Conservation (phyloP, 2,888 invertebrate species). For the Limulus polyphemus region DNA sequence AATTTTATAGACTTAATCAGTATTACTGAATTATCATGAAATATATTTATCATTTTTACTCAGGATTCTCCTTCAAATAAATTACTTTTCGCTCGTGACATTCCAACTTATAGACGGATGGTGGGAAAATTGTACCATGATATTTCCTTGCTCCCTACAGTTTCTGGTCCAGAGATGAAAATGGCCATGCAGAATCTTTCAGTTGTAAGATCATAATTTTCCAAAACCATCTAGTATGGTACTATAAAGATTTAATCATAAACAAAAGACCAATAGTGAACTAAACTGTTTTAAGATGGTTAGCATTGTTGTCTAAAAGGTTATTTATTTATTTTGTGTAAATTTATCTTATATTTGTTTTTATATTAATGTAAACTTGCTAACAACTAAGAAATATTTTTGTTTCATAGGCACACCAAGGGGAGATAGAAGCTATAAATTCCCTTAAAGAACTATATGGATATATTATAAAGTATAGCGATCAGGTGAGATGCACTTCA, state of each 20-base stretch:
- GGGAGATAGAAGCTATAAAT: conserved; percentile 85
- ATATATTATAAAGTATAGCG: conserved; percentile 91
- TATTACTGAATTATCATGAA: too few species aligned
- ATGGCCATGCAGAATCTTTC: conserved; percentile 87
- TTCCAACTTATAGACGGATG: conserved; percentile 82
- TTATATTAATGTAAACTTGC: too few species aligned
- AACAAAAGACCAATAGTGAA: too few species aligned
- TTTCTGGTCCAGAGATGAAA: conserved; percentile 86
- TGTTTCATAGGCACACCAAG: conserved; percentile 49
- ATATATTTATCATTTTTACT: too few species aligned
- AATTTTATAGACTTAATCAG: too few species aligned
- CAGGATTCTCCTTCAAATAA: conserved; percentile 88
- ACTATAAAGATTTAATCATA: too few species aligned
- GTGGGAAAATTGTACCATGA: conserved; percentile 80
- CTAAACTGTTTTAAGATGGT: too few species aligned
- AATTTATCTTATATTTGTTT: too few species aligned
- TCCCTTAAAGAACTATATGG: conserved; percentile 93
- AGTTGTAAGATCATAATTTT: conserved; percentile 36
- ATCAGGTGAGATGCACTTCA: conserved; percentile 35
- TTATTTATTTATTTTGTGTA: too few species aligned
- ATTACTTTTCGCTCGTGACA: conserved; percentile 88
- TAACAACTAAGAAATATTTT: neutral
- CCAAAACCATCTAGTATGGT: too few species aligned
- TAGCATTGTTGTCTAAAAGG: too few species aligned
- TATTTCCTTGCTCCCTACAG: conserved; percentile 71